Evolutionary conservation across 2,888 invertebrate genomes (phyloP), one percentile per base, ranked within the genome.

Genomic region (Scaptomyza polygonia): DNA sequence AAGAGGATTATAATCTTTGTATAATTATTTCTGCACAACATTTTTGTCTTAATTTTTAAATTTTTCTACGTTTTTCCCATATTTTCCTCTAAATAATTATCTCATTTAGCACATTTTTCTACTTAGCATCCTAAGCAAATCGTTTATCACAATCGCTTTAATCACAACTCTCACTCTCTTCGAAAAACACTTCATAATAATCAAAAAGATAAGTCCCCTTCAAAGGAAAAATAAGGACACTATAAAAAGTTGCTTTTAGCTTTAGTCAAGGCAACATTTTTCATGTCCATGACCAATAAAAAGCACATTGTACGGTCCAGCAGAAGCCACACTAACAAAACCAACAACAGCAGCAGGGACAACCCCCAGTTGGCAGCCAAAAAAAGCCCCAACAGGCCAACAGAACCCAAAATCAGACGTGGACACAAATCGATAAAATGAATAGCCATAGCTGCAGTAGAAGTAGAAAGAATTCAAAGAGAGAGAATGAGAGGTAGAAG

Each of bases 361-460:
- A 55, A 39, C 57, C 75, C 57, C 45, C 39, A 40, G 34, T 58
- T 55, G 64, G 68, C 61, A 67, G 56, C 52, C 67, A 51, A 59
- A 81, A 62, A 44, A 44, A n/a, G n/a, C 43, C 36, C 42, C 63
- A 45, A 62, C 67, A 51, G 55, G 56, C 45, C 59, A 58, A 72
- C 53, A 66, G 63, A 54, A 61, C 45, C 53, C 62, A 59, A 57
- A 57, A 47, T 43, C 67, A 64, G 55, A 72, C 53, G 11, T 61
- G 70, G 62, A 82, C 61, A 71, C 54, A 70, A 86, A 84, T 84
- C 84, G 84, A 84, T 84, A 86, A 84, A 83, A 78, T 73, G 47
- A 83, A 80, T n/a, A 78, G 68, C 55, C 58, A 63, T 45, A 29
- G 43, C 45, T 21, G 67, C 51, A 52, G 16, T 29, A 45, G 44